Base-by-base conservation (phyloP, 2,113 vertebrate genomes). In the Oncorhynchus mykiss region DNA sequence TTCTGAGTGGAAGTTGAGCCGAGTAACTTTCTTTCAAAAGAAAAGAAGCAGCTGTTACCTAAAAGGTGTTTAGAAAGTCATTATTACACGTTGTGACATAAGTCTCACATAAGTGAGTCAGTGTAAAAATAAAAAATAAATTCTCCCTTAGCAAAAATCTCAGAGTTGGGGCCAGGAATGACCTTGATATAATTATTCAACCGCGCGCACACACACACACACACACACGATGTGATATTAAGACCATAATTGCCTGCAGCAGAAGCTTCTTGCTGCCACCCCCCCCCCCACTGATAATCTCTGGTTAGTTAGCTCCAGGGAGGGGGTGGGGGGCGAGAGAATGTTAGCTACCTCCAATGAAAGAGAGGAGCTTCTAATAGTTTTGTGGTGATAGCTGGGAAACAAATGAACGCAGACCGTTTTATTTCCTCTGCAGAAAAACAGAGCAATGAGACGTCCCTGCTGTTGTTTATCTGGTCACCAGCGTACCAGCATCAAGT, bases 191-290 rank as follows among this genome's bases (percentile, higher is more conserved):
- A 66, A 79, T 54, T 66, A 4, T 12, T 67, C 24, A 14, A 54
- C 5, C 20, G 4, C 65, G 1, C 16, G 5, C 4, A 2, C 14
- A 18, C 49, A 5, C 49, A 16, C 14, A 1, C 12, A 13, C 27
- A 4, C 27, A 29, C 27, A 1, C 2, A 12, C 14, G 39, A 39
- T 39, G 69, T 59, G 57, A 77, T 78, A 66, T 66, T 65, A 75
- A 45, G 72, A 72, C 25, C 34, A 59, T 74, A 71, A 72, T n/a
- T 77, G 81, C 72, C 71, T 76, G 72, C 67, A 73, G 77, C 73
- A 31, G 62, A 51, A 73, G 57, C 16, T 45, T 39, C 67, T 24
- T 70, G 45, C 71, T 24, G 22, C 22, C 22, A 1, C 22, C 22
- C 22, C 64, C 57, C 45, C 18, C 48, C 65, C 48, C 48, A 25